A percentile compares a stretch with the other conserved stretches of the same genome.
These are phyloP conservation scores for Scotopteryx bipunctaria DNA, from an alignment of 2,888 invertebrate genomes.

Conservation along the genomic window DNA sequence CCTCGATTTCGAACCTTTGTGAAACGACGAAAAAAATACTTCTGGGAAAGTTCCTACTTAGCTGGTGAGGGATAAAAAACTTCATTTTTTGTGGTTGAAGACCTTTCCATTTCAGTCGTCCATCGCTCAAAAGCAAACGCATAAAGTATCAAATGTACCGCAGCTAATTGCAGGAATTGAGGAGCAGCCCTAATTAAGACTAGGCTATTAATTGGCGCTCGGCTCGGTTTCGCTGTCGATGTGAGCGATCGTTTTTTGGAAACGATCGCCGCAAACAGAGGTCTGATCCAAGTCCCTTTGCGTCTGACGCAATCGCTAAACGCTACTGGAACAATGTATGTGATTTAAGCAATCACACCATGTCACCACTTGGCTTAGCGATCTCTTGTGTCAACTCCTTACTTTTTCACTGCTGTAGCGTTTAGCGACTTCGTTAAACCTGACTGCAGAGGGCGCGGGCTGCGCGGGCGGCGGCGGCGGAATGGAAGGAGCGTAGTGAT, in stretches of 20 bases:
- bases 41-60: background rate
- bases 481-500: slow-evolving; percentile 1
- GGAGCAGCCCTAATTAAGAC: slow-evolving; percentile 21
- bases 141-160: slow-evolving; percentile 17
- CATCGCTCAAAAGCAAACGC: background rate
- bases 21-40: slow-evolving; percentile 7
- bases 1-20: background rate
- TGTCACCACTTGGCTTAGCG: too few relatives aligned
- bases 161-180: slow-evolving; percentile 23
- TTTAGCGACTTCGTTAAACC: too few relatives aligned
- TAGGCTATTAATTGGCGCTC: slow-evolving; percentile 41
- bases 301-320: too few relatives aligned
- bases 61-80: background rate
- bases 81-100: slow-evolving; percentile 5
- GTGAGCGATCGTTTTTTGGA: slow-evolving; percentile 27
- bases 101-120: slow-evolving; percentile 14
- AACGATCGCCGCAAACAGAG: slow-evolving; percentile 32
- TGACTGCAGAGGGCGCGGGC: too few relatives aligned
- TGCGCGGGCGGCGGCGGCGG: too few relatives aligned
- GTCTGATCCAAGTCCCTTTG: too few relatives aligned
- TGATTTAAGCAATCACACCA: too few relatives aligned
- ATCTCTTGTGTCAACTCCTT: too few relatives aligned
- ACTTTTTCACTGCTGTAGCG: too few relatives aligned
- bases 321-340: too few relatives aligned
- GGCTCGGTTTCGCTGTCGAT: slow-evolving; percentile 23